Percentiles rank a stretch among this genome's conserved stretches.
Conservation (phyloP, 1,140 invertebrate genomes). For the Nomia melanderi region DNA sequence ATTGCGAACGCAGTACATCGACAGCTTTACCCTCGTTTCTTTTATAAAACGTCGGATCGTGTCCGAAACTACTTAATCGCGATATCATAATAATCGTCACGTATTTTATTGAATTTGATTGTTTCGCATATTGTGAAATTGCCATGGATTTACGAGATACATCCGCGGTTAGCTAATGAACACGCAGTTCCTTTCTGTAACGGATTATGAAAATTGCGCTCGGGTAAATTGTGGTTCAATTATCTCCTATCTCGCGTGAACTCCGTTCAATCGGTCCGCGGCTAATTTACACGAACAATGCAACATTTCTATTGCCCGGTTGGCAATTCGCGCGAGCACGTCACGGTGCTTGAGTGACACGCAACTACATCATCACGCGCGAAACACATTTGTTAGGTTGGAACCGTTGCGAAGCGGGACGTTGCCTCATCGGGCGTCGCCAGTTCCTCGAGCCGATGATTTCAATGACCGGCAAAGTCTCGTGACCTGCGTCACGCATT, state of each 20-base stretch:
- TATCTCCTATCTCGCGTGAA: neutral
- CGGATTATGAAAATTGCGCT: too few species aligned
- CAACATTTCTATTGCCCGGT: slow-evolving; percentile 37
- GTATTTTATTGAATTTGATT: too few species aligned
- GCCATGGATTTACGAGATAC: too few species aligned
- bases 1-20: too few species aligned
- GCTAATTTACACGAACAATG: slow-evolving; percentile 44
- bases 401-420: slow-evolving; percentile 40
- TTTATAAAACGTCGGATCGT: too few species aligned
- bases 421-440: slow-evolving; percentile 41
- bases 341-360: slow-evolving; percentile 16
- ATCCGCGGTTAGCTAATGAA: too few species aligned
- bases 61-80: too few species aligned
- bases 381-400: slow-evolving; percentile 22
- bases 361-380: slow-evolving; percentile 47
- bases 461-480: slow-evolving; percentile 23
- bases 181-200: too few species aligned
- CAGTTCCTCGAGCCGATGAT: slow-evolving; percentile 26
- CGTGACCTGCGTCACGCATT: slow-evolving; percentile 24
- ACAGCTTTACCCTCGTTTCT: too few species aligned
- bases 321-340: slow-evolving; percentile 20
- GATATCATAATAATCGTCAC: too few species aligned
- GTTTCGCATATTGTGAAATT: too few species aligned
- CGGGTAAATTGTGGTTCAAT: neutral
- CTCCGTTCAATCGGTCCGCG: slow-evolving; percentile 9